These are phyloP conservation scores for Cheirogaleus medius DNA, from an alignment of 2,113 vertebrate species.

Conservation along the genomic window DNA sequence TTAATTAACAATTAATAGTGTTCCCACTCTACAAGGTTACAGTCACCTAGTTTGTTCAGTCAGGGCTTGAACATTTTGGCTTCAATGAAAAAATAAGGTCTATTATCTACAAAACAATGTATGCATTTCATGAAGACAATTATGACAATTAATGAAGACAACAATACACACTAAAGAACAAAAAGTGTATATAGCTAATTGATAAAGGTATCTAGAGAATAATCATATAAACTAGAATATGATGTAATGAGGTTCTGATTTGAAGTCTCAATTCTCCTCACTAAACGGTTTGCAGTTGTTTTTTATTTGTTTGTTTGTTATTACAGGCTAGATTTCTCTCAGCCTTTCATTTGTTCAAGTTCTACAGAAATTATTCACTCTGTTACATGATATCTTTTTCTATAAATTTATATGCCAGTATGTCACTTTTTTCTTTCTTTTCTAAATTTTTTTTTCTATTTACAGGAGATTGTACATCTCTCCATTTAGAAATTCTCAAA, in stretches of 20 bases:
- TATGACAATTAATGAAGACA: not conserved
- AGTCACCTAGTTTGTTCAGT: not conserved
- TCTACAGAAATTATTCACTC: not conserved
- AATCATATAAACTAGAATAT: not conserved
- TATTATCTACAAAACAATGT: not conserved
- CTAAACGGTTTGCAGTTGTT: not conserved
- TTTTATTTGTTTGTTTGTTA: not conserved
- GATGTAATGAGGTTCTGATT: not conserved
- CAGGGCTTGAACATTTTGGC: not conserved
- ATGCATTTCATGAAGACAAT: not conserved
- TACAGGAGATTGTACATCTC: not conserved
- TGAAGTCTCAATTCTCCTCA: not conserved
- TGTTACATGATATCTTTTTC: not conserved
- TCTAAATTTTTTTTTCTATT: not conserved
- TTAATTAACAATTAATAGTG: not conserved
- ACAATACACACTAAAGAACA: not conserved
- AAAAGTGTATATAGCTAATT: not conserved
- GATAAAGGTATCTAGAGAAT: not conserved
- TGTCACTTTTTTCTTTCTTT: not conserved
- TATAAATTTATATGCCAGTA: not conserved
- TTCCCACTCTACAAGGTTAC: not conserved
- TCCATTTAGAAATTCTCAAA: slow-evolving; percentile 28
- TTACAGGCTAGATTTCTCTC: not conserved
- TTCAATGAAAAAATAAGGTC: not conserved
- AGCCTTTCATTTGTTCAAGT: not conserved